These are phyloP conservation scores for Diadema setosum DNA, from an alignment of 35 echinoderm and acorn worm species.

Conservation along the genomic window DNA sequence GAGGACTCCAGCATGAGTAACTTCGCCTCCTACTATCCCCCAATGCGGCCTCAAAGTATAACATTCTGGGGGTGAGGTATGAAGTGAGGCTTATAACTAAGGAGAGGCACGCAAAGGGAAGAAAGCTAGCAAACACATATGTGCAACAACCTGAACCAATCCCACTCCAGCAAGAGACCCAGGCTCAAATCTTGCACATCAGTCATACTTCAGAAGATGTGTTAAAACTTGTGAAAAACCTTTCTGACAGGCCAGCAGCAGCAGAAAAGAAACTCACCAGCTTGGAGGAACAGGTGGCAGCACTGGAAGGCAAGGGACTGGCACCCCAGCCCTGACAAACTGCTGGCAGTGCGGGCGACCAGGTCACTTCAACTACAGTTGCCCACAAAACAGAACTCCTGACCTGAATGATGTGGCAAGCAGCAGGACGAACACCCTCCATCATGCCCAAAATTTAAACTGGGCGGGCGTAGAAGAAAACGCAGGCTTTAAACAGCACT, in stretches of 20 bases:
- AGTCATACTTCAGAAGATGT: neutral
- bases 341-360: neutral
- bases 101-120: neutral
- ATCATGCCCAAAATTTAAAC: too few relatives aligned
- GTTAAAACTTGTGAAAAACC: neutral
- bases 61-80: neutral
- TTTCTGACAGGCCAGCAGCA: neutral
- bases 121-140: neutral
- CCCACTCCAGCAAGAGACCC: too few relatives aligned
- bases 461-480: too few relatives aligned
- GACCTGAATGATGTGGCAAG: neutral
- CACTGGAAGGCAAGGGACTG: neutral
- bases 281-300: neutral
- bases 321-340: too few relatives aligned
- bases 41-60: neutral
- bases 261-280: neutral
- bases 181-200: neutral
- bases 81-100: neutral
- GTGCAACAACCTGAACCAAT: neutral
- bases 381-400: neutral
- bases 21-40: neutral
- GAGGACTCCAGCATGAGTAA: neutral
- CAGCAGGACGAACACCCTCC: neutral
- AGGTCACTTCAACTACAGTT: neutral
- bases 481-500: too few relatives aligned